Evolutionary conservation across 2,113 vertebrate genomes (phyloP), one percentile per base, ranked within the genome.

Genomic region (Nipponia nippon): DNA sequence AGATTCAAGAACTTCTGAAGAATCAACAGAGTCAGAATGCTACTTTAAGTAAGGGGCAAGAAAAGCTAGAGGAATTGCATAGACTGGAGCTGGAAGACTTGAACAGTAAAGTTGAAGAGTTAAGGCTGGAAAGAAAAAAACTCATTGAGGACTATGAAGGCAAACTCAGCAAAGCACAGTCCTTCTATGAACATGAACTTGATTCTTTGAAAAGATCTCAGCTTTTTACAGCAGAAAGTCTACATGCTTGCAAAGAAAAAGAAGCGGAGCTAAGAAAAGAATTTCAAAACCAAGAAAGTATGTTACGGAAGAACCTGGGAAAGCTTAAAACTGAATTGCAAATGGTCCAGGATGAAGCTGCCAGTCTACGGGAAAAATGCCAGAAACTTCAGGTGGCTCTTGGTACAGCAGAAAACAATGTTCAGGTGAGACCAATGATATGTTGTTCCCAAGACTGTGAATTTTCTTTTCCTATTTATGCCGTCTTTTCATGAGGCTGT

Each of bases 121-220:
- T 99, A 62, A 98, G 98, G 84, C 98, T 99, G 58, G 99, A 99
- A 95, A 99, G 98, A 95, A 99, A 99, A 98, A 98, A 98, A 13
- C 98, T 99, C 50, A 99, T 99, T 93, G 99, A 99, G 94, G 99
- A 99, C 79, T 99, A 99, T 34, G 99, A 99, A 96, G 98, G 98
- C 97, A 99, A 99, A 98, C 98, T 99, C 88, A 99, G 96, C 96
- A 99, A 99, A 98, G 99, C 99, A n/a, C 99, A 99, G 94, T 98
- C 98, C 26, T 99, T 99, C 94, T 99, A 99, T 72, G 99, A 99
- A 66, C 99, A 98, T 7, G 99, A 99, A 97, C 98, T 99, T 83
- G 99, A 99, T 94, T 99, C 99, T 95, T 98, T 99, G 98, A 99
- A 99, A 98, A 98, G 99, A 63, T 99, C 99, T 13, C 99, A 99